Evolutionary conservation across 2,888 invertebrate species (phyloP).

Genomic region (Melikaiella ostensackeni): DNA sequence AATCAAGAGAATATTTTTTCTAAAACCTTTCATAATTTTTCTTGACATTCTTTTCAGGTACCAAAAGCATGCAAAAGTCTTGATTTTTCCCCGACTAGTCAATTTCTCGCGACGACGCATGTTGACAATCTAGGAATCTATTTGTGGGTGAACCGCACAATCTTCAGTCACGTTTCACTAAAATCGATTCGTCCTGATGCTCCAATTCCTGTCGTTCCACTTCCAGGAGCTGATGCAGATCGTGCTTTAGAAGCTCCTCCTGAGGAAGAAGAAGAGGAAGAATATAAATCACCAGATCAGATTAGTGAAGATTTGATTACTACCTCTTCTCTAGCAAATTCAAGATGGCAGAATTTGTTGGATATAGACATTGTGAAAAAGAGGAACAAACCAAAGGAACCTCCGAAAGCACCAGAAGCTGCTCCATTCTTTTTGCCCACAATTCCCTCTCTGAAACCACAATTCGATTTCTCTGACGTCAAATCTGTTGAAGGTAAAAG

Average conservation of each 20-base stretch:
- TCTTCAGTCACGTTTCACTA: conserved; percentile 90
- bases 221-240: conserved; percentile 77
- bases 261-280: conserved; percentile 79
- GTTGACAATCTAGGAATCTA: conserved; percentile 93
- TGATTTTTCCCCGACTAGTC: conserved; percentile 93
- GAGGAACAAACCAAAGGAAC: conserved; percentile 93
- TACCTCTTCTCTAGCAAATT: conserved; percentile 89
- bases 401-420: conserved; percentile 88
- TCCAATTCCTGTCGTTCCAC: conserved; percentile 79
- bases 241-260: conserved; percentile 77
- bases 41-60: conserved; percentile 77
- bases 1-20: neutral
- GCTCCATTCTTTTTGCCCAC: conserved; percentile 99
- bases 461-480: conserved; percentile 85
- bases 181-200: conserved; percentile 81
- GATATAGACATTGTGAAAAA: conserved; percentile 91
- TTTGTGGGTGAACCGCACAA: conserved; percentile 94
- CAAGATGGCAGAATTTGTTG: conserved; percentile 94
- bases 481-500: conserved; percentile 72
- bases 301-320: conserved; percentile 88
- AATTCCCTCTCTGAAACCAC: conserved; percentile 87
- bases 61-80: conserved; percentile 91
- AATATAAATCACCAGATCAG: conserved; percentile 87
- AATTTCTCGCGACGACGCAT: conserved; percentile 93
- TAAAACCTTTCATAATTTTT: neutral